Percentiles rank a stretch among this genome's conserved stretches.
These are phyloP conservation scores for Chaetorhynchus papuensis DNA, from an alignment of 2,113 vertebrate genomes.

Conservation along the genomic window DNA sequence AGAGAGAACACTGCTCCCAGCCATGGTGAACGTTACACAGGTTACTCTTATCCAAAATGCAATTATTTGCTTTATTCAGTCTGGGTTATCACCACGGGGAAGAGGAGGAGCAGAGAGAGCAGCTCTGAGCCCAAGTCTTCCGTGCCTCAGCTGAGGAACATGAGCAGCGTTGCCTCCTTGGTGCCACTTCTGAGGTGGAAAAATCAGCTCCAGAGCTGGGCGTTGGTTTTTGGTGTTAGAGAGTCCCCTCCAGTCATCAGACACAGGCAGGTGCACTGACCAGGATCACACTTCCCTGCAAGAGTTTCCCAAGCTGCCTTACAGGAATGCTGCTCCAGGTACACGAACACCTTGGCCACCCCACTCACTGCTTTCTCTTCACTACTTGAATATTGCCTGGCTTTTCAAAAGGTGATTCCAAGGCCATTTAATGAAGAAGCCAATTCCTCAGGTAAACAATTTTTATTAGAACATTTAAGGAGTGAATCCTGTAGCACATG, in stretches of 20 bases:
- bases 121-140: not conserved
- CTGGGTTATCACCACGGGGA: not conserved
- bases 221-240: not conserved
- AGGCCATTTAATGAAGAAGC: constrained; percentile 11
- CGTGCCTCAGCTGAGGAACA: accelerated
- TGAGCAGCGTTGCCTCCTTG: not conserved
- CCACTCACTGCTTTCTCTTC: not conserved
- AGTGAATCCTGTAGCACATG: not conserved
- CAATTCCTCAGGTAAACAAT: not conserved
- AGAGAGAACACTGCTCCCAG: not conserved
- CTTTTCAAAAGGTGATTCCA: constrained; percentile 27
- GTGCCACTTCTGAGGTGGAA: not conserved
- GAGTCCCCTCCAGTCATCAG: not conserved
- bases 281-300: not conserved
- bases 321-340: not conserved
- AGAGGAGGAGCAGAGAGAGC: not conserved
- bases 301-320: not conserved
- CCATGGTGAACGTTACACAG: not conserved
- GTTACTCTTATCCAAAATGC: not conserved
- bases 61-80: not conserved
- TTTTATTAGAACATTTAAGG: constrained; percentile 33
- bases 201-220: not conserved
- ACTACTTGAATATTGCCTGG: not conserved
- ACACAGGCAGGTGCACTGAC: not conserved
- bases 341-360: not conserved